Evolutionary conservation across 1,140 invertebrate genomes (phyloP), one percentile per base, ranked within the genome.

Genomic region (Metopolophium dirhodum): DNA sequence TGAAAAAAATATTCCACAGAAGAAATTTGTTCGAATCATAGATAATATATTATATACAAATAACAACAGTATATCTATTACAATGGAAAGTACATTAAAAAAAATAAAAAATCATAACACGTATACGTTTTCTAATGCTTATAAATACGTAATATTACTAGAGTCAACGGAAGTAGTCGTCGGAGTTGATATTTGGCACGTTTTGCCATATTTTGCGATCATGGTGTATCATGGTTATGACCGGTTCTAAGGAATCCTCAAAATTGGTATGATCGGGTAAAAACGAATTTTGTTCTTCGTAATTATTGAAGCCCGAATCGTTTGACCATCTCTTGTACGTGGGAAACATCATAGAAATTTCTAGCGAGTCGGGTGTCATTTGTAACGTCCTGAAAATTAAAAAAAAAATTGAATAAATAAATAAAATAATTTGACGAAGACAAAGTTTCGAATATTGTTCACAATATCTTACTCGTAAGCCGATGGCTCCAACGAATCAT

Each of bases 121-220:
- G 51, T 54, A 37, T 51, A 89, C n/a, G 51, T 51, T 88, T 88
- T 88, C 47, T 88, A 54, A 54, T 89, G 8, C 51, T 54, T 37
- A 89, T 30, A 54, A 26, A 41, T 89, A 90, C 30, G 14, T 77
- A 18, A 77, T 77, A 35, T 77, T 77, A 77, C 14, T 18, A 77
- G 11, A 22, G 68, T 93, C 49, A 93, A 86, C 82, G 91, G 35
- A 93, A 93, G 35, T 93, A 93, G 35, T 85, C 82, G 49, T 49
- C 57, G 1, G 91, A 93, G 49, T 85, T 93, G 22, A 93, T 93
- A 37, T 86, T 93, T 26, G 91, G 91, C 82, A 93, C 91, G 77
- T 93, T 93, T 57, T 93, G 82, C 91, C 91, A 93, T 93, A 93
- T 93, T 45, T 93, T 93, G 14, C 91, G 91, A 45, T 93, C 91